Evolutionary conservation across 1,140 invertebrate species (phyloP), one percentile per base, ranked within the genome.

Genomic region (Limonius californicus): DNA sequence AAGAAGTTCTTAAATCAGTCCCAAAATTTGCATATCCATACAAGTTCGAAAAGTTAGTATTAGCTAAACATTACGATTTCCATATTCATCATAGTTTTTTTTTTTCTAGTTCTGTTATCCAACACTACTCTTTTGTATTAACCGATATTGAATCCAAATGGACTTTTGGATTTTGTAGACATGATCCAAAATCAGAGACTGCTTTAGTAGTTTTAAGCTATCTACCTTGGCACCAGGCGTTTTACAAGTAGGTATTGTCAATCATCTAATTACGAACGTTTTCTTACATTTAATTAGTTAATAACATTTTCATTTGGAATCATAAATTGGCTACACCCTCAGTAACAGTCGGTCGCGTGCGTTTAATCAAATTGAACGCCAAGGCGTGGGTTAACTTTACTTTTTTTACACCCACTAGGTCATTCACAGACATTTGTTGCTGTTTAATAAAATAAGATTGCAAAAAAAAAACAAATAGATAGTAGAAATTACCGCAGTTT

Each of bases 141-240:
- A 97, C 95, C 15, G 93, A 90, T 70, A 83, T 90, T 68, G 93
- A 97, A 75, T 95, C 93, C 20, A 95, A 95, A 83, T 97, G 92
- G 86, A 94, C 91, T 32, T 97, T 95, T 84, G 95, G 95, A 63
- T 97, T 95, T 78, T 97, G 94, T 77, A 87, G 94, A 43, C 92
- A 95, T 74, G 90, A 95, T 78, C 89, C 91, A 12, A 88, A 89
- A 72, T 84, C 87, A 12, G 83, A 89, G 73, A 88, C 88, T 39
- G 86, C 89, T 58, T 78, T 93, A 68, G 87, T 94, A 42, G 74
- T 94, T 50, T 79, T 91, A 61, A 95, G 92, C 71, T 90, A 88
- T 76, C 80, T 97, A 67, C 94, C 95, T 65, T 97, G 95, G 95
- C 95, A 96, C 77, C 94, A 97, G 80, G 88, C 89, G 68, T 97